Evolutionary conservation across 2,888 invertebrate genomes (phyloP), one percentile per base, ranked within the genome.

Genomic region (Hemistola chrysoprasaria): DNA sequence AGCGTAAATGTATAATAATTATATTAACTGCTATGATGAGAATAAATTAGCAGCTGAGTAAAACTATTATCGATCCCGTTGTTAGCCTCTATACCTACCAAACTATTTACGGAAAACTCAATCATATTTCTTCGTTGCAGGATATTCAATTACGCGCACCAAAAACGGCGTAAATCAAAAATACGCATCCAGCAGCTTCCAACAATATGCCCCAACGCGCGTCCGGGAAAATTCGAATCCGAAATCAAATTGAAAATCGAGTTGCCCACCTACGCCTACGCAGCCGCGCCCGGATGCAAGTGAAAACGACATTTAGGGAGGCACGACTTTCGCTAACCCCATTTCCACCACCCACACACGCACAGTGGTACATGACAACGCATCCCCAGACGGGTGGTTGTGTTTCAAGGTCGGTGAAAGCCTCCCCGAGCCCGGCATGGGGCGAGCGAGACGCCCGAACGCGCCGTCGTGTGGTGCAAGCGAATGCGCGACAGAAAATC

Each of bases 401-500:
- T 69, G 68, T 76, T 82, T 89, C 88, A 89, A 89, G 89, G 89
- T 90, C 89, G 84, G 68, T 62, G 61, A 70, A 75, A 75, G 68
- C 65, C 75, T 68, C 62, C 53, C 40, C 36, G 59, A 56, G 67
- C 53, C 59, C 52, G 74, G 47, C 42, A 60, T n/a, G n/a, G n/a
- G n/a, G n/a, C n/a, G 75, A 80, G 59, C 55, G 78, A 69, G 81
- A 84, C 65, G 59, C 68, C 57, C 49, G 62, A 57, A 78, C 65
- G 48, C 65, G 72, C 73, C 72, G 74, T 70, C 6, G 53, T 52
- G 53, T 81, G 85, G 82, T 88, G 88, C 88, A 88, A 84, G 88
- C 71, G 78, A 82, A 82, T 81, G 78, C 74, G 78, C 59, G 79
- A 79, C 72, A 78, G 83, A 87, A 86, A 86, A 87, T 88, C 88